Conservation (phyloP, 2,113 vertebrate species). For the Pelvicachromis taeniatus region DNA sequence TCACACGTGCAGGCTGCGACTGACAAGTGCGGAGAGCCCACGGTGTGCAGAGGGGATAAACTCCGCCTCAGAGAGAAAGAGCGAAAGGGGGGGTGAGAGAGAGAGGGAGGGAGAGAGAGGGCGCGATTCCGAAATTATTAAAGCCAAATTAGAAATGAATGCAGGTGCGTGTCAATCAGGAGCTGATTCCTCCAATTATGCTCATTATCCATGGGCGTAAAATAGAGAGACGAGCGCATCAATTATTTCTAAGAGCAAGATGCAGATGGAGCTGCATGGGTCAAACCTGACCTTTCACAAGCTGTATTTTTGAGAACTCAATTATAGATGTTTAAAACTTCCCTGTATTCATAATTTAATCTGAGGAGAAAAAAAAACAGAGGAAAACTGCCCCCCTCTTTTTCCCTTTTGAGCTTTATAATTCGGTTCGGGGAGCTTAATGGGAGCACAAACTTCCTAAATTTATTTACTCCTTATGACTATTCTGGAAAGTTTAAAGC, state of each 20-base stretch:
- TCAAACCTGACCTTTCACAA: background rate
- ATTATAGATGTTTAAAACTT: background rate
- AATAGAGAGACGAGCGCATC: background rate
- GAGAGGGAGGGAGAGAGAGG: background rate
- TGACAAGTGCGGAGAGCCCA: constrained; percentile 61
- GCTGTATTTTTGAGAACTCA: background rate
- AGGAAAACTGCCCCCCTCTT: rapidly evolving
- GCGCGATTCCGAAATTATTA: constrained; percentile 46
- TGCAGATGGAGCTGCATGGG: background rate
- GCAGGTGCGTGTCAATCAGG: constrained; percentile 16
- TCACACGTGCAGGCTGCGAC: constrained; percentile 41
- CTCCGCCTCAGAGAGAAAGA: constrained; percentile 56
- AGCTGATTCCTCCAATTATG: constrained; percentile 10
- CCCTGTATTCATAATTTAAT: background rate
- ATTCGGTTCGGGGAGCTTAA: background rate
- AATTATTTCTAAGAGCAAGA: background rate
- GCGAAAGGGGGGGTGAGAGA: background rate
- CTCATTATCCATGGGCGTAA: background rate
- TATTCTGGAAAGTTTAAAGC: background rate
- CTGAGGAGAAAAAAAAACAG: background rate
- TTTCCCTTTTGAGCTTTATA: background rate
- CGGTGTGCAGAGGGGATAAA: constrained; percentile 48
- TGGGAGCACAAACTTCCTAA: background rate
- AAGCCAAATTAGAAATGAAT: constrained; percentile 31
- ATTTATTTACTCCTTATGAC: background rate